These are phyloP conservation scores for Andrena camellia DNA, from an alignment of 2,888 invertebrate genomes.

Conservation along the genomic window DNA sequence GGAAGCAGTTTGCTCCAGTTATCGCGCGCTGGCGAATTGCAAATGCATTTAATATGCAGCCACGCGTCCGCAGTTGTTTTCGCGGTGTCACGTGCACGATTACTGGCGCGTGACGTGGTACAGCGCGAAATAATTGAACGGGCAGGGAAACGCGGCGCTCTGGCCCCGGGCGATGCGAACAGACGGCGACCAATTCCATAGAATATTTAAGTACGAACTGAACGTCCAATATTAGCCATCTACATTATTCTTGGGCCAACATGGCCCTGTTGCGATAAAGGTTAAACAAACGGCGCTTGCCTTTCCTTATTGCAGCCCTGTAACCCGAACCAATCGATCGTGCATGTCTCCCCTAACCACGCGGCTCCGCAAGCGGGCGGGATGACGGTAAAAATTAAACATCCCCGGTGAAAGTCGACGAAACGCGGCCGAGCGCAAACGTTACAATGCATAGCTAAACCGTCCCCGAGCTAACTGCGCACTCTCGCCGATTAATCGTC, in stretches of 20 bases:
- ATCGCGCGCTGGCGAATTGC: not conserved
- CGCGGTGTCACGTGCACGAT: not conserved
- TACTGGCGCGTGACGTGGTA: conserved; percentile 8
- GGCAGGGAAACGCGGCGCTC: not conserved
- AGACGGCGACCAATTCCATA: not conserved
- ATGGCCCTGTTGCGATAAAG: conserved; percentile 31
- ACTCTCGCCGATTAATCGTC: not conserved
- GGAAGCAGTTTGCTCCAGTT: not conserved
- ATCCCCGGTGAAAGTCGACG: not conserved
- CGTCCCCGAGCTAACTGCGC: not conserved
- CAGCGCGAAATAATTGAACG: conserved; percentile 23
- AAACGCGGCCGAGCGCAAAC: not conserved
- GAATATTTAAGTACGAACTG: conserved; percentile 11
- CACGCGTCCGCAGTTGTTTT: conserved; percentile 2
- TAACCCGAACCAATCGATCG: conserved; percentile 22
- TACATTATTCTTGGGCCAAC: conserved; percentile 28
- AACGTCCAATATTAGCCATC: conserved; percentile 12
- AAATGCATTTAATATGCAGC: not conserved
- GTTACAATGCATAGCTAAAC: not conserved
- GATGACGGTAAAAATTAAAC: not conserved
- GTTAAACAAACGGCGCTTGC: conserved; percentile 26
- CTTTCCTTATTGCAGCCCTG: conserved; percentile 16
- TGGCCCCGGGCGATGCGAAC: not conserved
- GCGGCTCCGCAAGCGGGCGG: not conserved
- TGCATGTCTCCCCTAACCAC: not conserved